Evolutionary conservation across 2,888 invertebrate species (phyloP), one percentile per base, ranked within the genome.

Genomic region (Tipula vernalis): DNA sequence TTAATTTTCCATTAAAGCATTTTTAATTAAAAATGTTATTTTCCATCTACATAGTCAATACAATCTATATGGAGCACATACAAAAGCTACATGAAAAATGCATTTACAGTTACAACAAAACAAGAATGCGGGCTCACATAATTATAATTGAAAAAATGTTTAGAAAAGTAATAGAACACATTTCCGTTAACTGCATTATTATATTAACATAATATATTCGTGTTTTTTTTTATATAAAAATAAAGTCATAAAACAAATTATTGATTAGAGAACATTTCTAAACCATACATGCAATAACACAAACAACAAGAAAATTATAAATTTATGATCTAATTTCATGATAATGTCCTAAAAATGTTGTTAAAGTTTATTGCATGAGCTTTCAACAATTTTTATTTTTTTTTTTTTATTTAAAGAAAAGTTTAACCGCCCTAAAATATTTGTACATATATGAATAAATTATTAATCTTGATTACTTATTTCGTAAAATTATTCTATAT

Each of bases 151-250:
- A 28, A 71, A 71, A 71, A 13, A 71, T 71, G 12, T 71, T 71
- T 71, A 28, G 12, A 71, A 71, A 71, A 71, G 4, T 71, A 28
- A 28, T 71, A 71, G 71, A 28, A 28, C 71, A 71, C 71, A 71
- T 71, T 71, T 71, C 71, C 71, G 71, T 71, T 71, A 71, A 71
- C 71, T 71, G 71, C 71, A 71, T 71, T 71, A 71, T 71, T 71
- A 71, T 71, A 71, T 71, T 71, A 71, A 71, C 71, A 71, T 71
- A 71, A 71, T 51, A 51, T 51, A 71, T 71, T 71, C 71, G 71
- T 71, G 71, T 57, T 28, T 28, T 28, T n/a, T 18, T 51, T 71
- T 28, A 8, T 28, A 28, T 28, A 28, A 28, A 8, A 71, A 28
- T 28, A 28, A 18, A 57, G 57, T 57, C 28, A 71, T 28, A 71